Evolutionary conservation across 2,888 invertebrate species (phyloP).

Genomic region (Sclerodermus sp.): DNA sequence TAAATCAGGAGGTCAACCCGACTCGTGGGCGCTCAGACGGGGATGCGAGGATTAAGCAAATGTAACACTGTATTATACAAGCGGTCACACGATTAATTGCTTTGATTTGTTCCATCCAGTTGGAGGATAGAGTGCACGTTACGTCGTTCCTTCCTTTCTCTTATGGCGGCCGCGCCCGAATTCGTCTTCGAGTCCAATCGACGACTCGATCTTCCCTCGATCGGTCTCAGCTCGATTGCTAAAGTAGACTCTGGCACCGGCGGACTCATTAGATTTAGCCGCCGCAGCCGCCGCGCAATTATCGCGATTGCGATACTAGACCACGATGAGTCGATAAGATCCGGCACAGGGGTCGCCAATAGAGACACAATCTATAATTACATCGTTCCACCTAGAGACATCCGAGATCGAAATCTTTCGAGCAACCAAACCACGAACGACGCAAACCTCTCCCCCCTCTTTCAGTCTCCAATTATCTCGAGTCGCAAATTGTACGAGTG

Average conservation of each 20-base stretch:
- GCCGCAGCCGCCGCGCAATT: conserved; percentile 27
- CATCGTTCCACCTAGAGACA: conserved; percentile 36
- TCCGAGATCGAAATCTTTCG: too few relatives aligned
- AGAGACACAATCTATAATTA: conserved; percentile 54
- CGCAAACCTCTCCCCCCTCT: too few relatives aligned
- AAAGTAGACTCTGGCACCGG: conserved; percentile 6
- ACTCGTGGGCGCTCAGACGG: neutral
- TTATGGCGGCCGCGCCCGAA: conserved; percentile 24
- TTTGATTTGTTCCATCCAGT: conserved; percentile 24
- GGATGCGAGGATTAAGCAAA: too few relatives aligned
- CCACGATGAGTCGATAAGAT: conserved; percentile 33
- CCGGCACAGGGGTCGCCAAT: conserved; percentile 35
- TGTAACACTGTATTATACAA: conserved; percentile 1
- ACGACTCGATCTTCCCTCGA: too few relatives aligned
- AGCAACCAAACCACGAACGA: too few relatives aligned
- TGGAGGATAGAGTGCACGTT: too few relatives aligned
- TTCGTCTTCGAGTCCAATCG: conserved; percentile 15
- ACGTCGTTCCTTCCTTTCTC: conserved; percentile 19
- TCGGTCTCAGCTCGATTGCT: neutral
- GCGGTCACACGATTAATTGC: conserved; percentile 23
- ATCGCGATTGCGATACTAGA: conserved; percentile 37
- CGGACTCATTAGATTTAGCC: conserved; percentile 23
- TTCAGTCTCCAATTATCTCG: too few relatives aligned
- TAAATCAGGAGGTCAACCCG: neutral
- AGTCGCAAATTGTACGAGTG: too few relatives aligned